Evolutionary conservation across 2,888 invertebrate genomes (phyloP), one percentile per base, ranked within the genome.

Genomic region (Stramonita haemastoma): DNA sequence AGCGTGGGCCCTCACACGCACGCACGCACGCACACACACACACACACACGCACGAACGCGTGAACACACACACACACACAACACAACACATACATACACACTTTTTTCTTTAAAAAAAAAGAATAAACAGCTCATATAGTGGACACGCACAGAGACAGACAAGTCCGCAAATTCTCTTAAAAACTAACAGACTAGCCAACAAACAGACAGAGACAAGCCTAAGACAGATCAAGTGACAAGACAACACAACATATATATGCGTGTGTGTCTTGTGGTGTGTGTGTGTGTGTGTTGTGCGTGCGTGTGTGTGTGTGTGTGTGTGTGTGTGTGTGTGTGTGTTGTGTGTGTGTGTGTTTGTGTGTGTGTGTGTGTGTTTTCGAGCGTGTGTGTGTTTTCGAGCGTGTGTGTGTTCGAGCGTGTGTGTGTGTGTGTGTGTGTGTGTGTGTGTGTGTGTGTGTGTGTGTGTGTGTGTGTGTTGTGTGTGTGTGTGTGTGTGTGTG

Each of bases 341-440:
- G 70, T 70, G 70, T 70, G 70, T 70, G 70, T 70, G 70, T 70
- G 70, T 70, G 70, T 70, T 15, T 70, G 70, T 70, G 70, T 70
- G 11, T 70, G 70, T 70, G 70, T 70, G 70, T 26, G 70, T 70
- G 70, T 70, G 70, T 26, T 22, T 70, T 22, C 26, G 70, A 26
- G 70, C 22, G 70, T 70, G 70, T 70, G 26, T 70, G 70, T 26
- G 70, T 70, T 22, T 26, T 22, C 26, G 70, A 26, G 70, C 26
- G 70, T 70, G 70, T 70, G 70, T 4, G 70, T 26, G 70, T 4
- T 22, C 26, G 70, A 1, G 70, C 4, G 70, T 4, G 70, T 70
- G 70, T 6, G 70, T 15, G 70, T 6, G 70, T 70, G 70, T 6
- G 70, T 70, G n/a, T 0, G 70, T 70, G 70, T 6, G 70, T 70